Conservation (phyloP, 2,888 invertebrate genomes). For the Alloplasta piceator region DNA sequence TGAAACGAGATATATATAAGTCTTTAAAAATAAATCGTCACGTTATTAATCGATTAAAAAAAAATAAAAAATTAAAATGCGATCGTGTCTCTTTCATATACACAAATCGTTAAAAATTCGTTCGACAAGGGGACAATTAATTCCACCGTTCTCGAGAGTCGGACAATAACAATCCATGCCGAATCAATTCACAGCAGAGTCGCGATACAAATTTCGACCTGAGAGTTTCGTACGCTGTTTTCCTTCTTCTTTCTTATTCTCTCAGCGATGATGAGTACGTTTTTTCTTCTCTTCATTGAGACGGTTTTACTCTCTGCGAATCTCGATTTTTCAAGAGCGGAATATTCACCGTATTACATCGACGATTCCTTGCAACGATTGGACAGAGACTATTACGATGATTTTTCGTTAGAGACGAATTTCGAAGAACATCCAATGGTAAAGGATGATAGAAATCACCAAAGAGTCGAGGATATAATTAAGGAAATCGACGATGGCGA, state of each 20-base stretch:
- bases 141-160: conserved; percentile 1
- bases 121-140: not conserved
- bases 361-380: not conserved
- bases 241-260: not conserved
- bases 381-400: not conserved
- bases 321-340: not conserved
- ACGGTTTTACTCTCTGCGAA: not conserved
- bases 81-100: not conserved
- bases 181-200: conserved; percentile 10
- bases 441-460: no score
- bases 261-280: not conserved
- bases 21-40: not conserved
- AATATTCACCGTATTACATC: not conserved
- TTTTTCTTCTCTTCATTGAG: not conserved
- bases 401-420: not conserved
- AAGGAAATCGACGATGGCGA: not conserved
- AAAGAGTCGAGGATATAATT: not conserved
- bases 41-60: no score
- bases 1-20: not conserved
- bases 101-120: conserved; percentile 9
- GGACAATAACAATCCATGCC: conserved; percentile 9
- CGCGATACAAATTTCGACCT: not conserved
- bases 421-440: not conserved
- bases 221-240: conserved; percentile 2
- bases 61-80: not conserved